These are phyloP conservation scores for Pollenia amentaria DNA, from an alignment of 2,888 invertebrate genomes.

Conservation along the genomic window DNA sequence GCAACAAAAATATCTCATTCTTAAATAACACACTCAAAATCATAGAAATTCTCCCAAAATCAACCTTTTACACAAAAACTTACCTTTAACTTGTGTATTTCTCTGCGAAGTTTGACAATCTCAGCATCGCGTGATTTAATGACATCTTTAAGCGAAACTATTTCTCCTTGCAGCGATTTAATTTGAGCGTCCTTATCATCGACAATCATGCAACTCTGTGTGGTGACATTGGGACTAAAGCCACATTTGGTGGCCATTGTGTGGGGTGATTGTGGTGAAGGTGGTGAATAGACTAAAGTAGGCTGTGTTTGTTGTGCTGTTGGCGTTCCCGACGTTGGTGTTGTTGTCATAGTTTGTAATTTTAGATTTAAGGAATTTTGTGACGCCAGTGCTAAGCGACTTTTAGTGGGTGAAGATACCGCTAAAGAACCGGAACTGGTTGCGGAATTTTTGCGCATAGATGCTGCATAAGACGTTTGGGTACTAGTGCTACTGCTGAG, in stretches of 20 bases:
- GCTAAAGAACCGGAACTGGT: constrained; percentile 39
- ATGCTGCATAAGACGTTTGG: constrained; percentile 46
- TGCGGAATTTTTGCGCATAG: constrained; percentile 48
- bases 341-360: constrained; percentile 65
- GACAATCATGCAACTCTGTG: constrained; percentile 69
- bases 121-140: constrained; percentile 86
- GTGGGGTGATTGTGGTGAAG: constrained; percentile 73
- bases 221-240: constrained; percentile 75
- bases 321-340: constrained; percentile 21
- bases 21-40: background rate
- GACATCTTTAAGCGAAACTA: constrained; percentile 86
- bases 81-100: constrained; percentile 90
- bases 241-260: constrained; percentile 76
- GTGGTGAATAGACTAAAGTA: constrained; percentile 65
- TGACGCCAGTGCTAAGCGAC: background rate
- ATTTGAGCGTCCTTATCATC: constrained; percentile 83
- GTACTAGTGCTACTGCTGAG: constrained; percentile 37
- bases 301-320: constrained; percentile 45
- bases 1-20: background rate
- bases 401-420: constrained; percentile 54
- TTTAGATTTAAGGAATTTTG: constrained; percentile 53
- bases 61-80: constrained; percentile 75
- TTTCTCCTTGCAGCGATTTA: constrained; percentile 86
- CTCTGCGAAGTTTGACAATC: constrained; percentile 87
- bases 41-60: background rate